A percentile compares a stretch with the other conserved stretches of the same genome.
Conservation (phyloP, 2,113 vertebrate genomes). For the Scartelaos histophorus region DNA sequence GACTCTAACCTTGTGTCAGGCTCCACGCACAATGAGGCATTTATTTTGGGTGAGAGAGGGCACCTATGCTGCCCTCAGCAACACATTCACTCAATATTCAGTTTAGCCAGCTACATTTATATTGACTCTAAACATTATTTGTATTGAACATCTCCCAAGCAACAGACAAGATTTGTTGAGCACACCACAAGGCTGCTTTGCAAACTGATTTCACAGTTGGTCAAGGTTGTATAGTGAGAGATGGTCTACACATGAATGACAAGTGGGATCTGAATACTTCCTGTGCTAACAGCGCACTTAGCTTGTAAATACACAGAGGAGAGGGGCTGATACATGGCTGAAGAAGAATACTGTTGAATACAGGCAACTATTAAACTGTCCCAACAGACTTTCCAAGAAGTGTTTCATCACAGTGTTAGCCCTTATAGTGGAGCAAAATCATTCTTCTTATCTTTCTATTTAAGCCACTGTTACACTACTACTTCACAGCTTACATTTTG, state of each 20-base stretch:
- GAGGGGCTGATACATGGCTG: constrained; percentile 5
- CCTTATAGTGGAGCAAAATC: not conserved
- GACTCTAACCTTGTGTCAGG: constrained; percentile 7
- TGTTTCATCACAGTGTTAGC: not conserved
- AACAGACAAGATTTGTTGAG: constrained; percentile 1
- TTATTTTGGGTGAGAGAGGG: constrained; percentile 1
- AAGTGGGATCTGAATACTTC: constrained; percentile 5
- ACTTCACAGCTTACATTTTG: not conserved
- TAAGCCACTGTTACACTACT: not conserved
- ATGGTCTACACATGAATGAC: constrained; percentile 15
- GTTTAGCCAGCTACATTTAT: not conserved
- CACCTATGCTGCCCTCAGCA: constrained; percentile 1
- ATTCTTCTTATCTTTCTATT: not conserved
- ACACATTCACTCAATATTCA: constrained; percentile 1
- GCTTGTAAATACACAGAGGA: constrained; percentile 10
- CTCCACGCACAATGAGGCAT: not conserved
- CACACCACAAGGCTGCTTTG: not conserved
- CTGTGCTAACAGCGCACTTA: constrained; percentile 1
- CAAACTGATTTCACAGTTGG: constrained; percentile 17
- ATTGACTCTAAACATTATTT: constrained; percentile 6
- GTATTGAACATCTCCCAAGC: constrained; percentile 9
- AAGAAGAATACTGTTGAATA: constrained; percentile 11
- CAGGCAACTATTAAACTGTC: not conserved
- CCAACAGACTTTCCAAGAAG: not conserved
- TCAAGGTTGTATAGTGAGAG: constrained; percentile 8